phyloP scores from a whole-genome alignment of 2,797 vertebrate species.

The Chiroxiphia lanceolata region DNA sequence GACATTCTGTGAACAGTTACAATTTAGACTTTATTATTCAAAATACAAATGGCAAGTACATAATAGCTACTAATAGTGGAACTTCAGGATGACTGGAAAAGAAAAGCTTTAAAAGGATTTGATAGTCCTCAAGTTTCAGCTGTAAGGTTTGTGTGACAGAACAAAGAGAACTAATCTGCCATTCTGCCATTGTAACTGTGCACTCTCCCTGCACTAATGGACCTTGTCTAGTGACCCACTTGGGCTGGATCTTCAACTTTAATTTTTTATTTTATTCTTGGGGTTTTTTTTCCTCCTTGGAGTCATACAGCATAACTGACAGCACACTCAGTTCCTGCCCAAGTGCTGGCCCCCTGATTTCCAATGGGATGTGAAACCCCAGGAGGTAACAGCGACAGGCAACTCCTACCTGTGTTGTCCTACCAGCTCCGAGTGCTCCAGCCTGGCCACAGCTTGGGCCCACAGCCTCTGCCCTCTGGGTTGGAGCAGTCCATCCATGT shows the following conservation, averaged over 20 bases:
- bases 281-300: background rate
- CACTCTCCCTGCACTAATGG: background rate
- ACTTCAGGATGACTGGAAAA: background rate
- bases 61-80: background rate
- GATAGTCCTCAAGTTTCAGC: background rate
- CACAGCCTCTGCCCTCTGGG: rapidly evolving
- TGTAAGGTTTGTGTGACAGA: background rate
- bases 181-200: background rate
- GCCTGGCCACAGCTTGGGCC: rapidly evolving
- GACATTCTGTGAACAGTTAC: background rate
- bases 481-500: rapidly evolving
- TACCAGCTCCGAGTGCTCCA: background rate
- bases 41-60: background rate
- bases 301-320: background rate
- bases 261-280: background rate
- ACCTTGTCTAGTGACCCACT: background rate
- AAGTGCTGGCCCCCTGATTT: background rate
- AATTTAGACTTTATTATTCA: slow-evolving; percentile 7
- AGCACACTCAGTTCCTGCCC: background rate
- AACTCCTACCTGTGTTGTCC: background rate
- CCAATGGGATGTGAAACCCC: background rate
- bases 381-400: background rate
- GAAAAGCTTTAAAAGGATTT: background rate
- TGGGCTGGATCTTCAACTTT: background rate
- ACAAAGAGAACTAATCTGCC: background rate